Base-by-base conservation (phyloP, 2,113 vertebrate species). In the Lucifuga dentata region DNA sequence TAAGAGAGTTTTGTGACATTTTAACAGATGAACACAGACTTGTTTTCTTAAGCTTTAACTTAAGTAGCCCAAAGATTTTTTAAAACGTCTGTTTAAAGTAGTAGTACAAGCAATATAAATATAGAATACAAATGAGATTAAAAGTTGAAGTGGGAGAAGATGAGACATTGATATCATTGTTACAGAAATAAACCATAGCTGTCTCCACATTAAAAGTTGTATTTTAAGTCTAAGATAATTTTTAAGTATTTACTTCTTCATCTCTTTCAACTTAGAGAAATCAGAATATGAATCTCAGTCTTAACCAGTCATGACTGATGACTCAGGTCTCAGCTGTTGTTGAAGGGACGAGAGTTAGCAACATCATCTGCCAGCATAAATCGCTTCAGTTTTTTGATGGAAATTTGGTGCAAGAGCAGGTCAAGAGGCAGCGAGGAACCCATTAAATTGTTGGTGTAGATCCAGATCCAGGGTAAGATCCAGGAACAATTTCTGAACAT, bases 331-430 rank as follows among this genome's bases (percentile, higher is more conserved):
- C 29, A 11, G 60, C 61, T 70, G 70, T 57, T 41, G 23, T 48
- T 32, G 20, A 9, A 49, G 38, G n/a, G 40, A 10, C 10, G 2
- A 5, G 21, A 69, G 68, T 51, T 10, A 59, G 50, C 11, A 3
- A 8, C 11, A 17, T 76, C 70, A 78, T 73, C 67, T 68, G 82
- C 29, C 11, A 1, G 11, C 40, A 51, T 71, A 79, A 65, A 71
- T 76, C 12, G 40, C n/a, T n/a, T n/a, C 7, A 5, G 3, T 71
- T 58, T n/a, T 3, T 33, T 2, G 0, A 15, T 38, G 17, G 45
- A 77, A 43, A 57, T 44, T 41, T 8, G 19, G 11, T 69, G 60
- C n/a, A n/a, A n/a, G n/a, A n/a, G n/a, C n/a, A n/a, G n/a, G n/a
- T n/a, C n/a, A n/a, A n/a, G n/a, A n/a, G n/a, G n/a, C n/a, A n/a